Evolutionary conservation across 1,140 invertebrate genomes (phyloP), one percentile per base, ranked within the genome.

Genomic region (Drosophila sulfurigaster): DNA sequence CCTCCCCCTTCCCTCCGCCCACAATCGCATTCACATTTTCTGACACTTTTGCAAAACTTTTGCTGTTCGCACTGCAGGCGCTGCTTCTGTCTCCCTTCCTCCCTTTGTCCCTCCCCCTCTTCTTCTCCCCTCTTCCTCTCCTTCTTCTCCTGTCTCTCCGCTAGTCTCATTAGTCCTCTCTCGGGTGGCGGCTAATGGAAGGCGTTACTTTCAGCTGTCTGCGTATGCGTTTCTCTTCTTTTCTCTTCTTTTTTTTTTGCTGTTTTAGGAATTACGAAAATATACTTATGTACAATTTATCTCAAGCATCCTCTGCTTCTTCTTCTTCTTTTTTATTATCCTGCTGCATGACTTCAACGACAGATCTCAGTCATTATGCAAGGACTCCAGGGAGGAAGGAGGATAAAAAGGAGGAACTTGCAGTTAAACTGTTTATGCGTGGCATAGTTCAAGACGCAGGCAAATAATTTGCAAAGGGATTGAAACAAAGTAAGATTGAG

Each of bases 41-140:
- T 81, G 78, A 81, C 78, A 81, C 78, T 81, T 75, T 81, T 75
- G 66, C 78, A 81, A 81, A 81, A 81, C 43, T 81, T 81, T 81
- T 78, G 77, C 71, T 75, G 71, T 78, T 78, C 72, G 66, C 78
- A 81, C 78, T 81, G 78, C 78, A 81, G 78, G 78, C 78, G 66
- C 60, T 78, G 70, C 48, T 80, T 32, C 38, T 62, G 30, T 60
- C 49, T 66, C 63, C n/a, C 16, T 11, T 20, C 2, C 13, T 30
- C 41, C 38, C 13, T 7, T 30, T 8, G 10, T 38, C 41, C 45
- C 11, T 43, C 70, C 1, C 41, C 15, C 32, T 54, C 51, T n/a
- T 35, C 15, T 5, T 6, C 32, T 20, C 10, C 6, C 28, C 3
- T 15, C 1, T 16, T 30, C 30, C 15, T 1, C 56, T 41, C 0